Percentiles rank a stretch among this genome's conserved stretches.
Evolutionary conservation across 2,797 vertebrate genomes (phyloP).

Genomic region (Toxotes lorentzi): DNA sequence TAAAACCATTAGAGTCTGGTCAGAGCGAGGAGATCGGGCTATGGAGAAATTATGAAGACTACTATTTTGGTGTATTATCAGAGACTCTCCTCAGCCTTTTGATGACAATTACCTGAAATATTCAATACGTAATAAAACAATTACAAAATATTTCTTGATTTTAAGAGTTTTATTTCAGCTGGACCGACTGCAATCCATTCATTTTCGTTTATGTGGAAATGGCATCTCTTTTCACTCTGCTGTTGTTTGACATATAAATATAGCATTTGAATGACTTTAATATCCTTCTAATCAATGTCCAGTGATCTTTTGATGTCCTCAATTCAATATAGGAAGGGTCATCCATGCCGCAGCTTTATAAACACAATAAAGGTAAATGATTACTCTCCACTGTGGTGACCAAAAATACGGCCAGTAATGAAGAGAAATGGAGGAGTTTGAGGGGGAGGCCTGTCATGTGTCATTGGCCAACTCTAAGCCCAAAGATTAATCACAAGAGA

Average conservation of each 20-base stretch:
- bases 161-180: constrained; percentile 62
- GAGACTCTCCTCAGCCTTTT: constrained; percentile 45
- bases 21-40: constrained; percentile 48
- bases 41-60: constrained; percentile 48
- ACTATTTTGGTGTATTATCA: constrained; percentile 50
- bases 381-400: constrained; percentile 85
- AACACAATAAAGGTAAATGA: constrained; percentile 93
- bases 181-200: constrained; percentile 58
- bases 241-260: constrained; percentile 97
- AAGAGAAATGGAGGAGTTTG: constrained; percentile 89
- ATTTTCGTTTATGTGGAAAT: constrained; percentile 82
- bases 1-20: constrained; percentile 52
- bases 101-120: constrained; percentile 61
- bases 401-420: constrained; percentile 87
- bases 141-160: constrained; percentile 62
- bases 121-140: constrained; percentile 65
- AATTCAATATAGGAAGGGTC: constrained; percentile 95
- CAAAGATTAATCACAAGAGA: constrained; percentile 87
- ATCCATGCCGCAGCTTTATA: constrained; percentile 90
- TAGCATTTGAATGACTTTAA: constrained; percentile 97
- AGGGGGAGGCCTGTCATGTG: constrained; percentile 87
- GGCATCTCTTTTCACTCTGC: constrained; percentile 88
- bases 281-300: constrained; percentile 99
- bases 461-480: constrained; percentile 85
- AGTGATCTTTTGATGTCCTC: constrained; percentile 97